Percentiles rank a stretch among this genome's conserved stretches.
These are phyloP conservation scores for Operophtera brumata DNA, from an alignment of 2,888 invertebrate species.

Conservation along the genomic window DNA sequence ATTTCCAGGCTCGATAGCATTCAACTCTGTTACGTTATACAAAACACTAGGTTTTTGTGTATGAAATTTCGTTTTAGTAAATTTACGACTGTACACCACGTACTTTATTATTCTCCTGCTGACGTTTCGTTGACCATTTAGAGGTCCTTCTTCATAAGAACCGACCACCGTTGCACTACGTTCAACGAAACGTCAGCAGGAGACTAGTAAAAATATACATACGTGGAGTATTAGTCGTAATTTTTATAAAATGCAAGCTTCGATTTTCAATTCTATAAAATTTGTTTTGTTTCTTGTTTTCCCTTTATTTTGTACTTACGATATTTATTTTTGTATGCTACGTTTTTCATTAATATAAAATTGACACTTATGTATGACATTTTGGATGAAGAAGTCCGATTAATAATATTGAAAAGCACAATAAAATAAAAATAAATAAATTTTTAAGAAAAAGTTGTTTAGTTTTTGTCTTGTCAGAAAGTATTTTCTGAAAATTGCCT, in stretches of 20 bases:
- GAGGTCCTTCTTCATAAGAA: too few relatives aligned
- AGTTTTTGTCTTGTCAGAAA: slow-evolving; percentile 14
- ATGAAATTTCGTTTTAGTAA: too few relatives aligned
- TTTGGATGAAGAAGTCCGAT: slow-evolving; percentile 57
- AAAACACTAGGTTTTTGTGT: neutral
- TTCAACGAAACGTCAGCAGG: too few relatives aligned
- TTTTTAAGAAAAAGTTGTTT: slow-evolving; percentile 64
- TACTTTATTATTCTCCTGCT: too few relatives aligned
- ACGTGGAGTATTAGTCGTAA: too few relatives aligned
- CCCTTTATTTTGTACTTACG: slow-evolving; percentile 34
- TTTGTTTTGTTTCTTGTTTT: slow-evolving; percentile 46
- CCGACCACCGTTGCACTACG: too few relatives aligned
- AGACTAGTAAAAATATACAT: too few relatives aligned
- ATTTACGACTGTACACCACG: too few relatives aligned
- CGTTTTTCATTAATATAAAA: slow-evolving; percentile 59
- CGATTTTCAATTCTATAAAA: slow-evolving; percentile 10
- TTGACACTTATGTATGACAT: slow-evolving; percentile 66
- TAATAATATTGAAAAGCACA: slow-evolving; percentile 76
- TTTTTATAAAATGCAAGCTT: too few relatives aligned
- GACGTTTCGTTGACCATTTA: too few relatives aligned
- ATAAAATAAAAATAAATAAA: slow-evolving; percentile 78
- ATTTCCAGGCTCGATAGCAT: neutral
- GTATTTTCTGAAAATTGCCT: too few relatives aligned
- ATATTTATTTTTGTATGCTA: slow-evolving; percentile 65
- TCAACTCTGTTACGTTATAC: slow-evolving; percentile 15